These are phyloP conservation scores for Drosophila kikkawai DNA, from an alignment of 1,140 invertebrate species.

Conservation along the genomic window DNA sequence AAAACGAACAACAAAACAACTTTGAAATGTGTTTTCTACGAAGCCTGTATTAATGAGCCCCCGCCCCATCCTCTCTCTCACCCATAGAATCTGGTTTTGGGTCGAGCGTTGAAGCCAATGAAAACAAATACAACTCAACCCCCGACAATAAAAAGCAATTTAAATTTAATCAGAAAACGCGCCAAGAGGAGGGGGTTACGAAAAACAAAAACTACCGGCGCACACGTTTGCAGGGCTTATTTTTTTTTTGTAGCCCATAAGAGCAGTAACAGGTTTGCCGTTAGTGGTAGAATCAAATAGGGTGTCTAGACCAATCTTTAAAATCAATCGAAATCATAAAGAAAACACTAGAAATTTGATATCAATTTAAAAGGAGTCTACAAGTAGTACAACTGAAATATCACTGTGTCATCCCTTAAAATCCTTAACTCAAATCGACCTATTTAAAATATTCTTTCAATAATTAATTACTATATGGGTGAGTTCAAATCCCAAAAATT, in stretches of 20 bases:
- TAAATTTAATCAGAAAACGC: conserved; percentile 54
- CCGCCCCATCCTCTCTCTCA: neutral
- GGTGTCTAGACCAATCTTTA: neutral
- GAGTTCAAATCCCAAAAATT: neutral
- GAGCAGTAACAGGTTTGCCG: conserved; percentile 22
- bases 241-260: conserved; percentile 7
- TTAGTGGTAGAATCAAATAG: conserved; percentile 6
- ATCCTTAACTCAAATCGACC: neutral
- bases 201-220: conserved; percentile 39
- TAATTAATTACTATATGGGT: neutral
- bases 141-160: conserved; percentile 51
- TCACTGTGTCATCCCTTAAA: neutral
- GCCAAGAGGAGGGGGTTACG: conserved; percentile 1
- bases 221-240: conserved; percentile 21
- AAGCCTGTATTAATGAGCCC: conserved; percentile 27
- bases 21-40: conserved; percentile 36
- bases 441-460: too few relatives aligned
- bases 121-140: conserved; percentile 29
- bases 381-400: neutral
- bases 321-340: neutral
- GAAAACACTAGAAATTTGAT: neutral
- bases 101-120: conserved; percentile 3
- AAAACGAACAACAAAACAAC: conserved; percentile 25
- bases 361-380: neutral
- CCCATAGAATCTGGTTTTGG: conserved; percentile 40